Conservation (phyloP, 2,888 invertebrate species). For the Slavum lentiscoides region DNA sequence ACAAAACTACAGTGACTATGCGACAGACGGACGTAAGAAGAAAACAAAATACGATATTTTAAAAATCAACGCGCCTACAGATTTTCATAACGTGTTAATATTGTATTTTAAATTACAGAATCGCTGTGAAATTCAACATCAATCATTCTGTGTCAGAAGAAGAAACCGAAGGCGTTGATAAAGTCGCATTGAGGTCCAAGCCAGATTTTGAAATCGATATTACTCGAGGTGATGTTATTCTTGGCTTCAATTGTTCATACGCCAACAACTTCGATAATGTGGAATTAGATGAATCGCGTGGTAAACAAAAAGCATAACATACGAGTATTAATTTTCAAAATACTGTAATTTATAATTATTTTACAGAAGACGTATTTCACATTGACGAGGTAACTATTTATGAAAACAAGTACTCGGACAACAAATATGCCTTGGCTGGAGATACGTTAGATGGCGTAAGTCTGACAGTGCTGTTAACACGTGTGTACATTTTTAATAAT, state of each 20-base stretch:
- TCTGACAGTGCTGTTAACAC: slow-evolving; percentile 55
- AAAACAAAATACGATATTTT: too few relatives aligned
- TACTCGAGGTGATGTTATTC: slow-evolving; percentile 72
- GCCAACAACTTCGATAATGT: slow-evolving; percentile 58
- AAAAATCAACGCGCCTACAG: too few relatives aligned
- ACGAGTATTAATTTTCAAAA: background rate
- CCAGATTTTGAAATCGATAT: slow-evolving; percentile 91
- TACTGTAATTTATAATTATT: slow-evolving; percentile 23
- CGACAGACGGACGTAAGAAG: too few relatives aligned
- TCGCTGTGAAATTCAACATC: slow-evolving; percentile 83
- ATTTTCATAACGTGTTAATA: too few relatives aligned
- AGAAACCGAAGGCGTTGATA: slow-evolving; percentile 68
- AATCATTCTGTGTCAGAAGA: slow-evolving; percentile 88
- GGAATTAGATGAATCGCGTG: slow-evolving; percentile 64
- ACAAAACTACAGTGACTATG: too few relatives aligned
- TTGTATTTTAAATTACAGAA: slow-evolving; percentile 61
- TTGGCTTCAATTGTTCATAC: slow-evolving; percentile 86
- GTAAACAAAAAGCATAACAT: background rate
- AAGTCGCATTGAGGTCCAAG: slow-evolving; percentile 76
- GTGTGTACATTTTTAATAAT: slow-evolving; percentile 43
- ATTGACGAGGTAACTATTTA: slow-evolving; percentile 92
- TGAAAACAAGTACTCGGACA: slow-evolving; percentile 84
- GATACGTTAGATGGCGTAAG: slow-evolving; percentile 93
- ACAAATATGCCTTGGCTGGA: slow-evolving; percentile 86
- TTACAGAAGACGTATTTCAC: slow-evolving; percentile 83